Base-by-base conservation (phyloP, 2,113 vertebrate genomes). In the Apeltes quadracus region DNA sequence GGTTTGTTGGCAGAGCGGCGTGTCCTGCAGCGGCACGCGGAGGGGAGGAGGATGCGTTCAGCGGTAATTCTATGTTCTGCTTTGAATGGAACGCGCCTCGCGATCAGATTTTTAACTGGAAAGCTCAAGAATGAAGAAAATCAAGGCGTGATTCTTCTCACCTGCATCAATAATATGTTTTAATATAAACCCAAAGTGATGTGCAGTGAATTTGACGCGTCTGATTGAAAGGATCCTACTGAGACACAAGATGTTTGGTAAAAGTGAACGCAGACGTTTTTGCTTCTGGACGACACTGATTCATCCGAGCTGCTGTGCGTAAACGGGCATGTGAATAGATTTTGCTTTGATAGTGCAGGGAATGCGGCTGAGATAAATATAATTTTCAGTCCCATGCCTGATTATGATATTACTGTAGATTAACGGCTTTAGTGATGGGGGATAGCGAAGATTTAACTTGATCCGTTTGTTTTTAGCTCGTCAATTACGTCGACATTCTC, bases 351-450 rank as follows among this genome's bases (percentile, higher is more conserved):
- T 57, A 18, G 50, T 61, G 50, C 34, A 66, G 32, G 29, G 64
- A 61, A 54, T 66, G 36, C 18, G 55, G 48, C 48, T 27, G 73
- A 62, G 63, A 78, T 76, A 50, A 81, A 82, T 66, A 72, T 68
- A 57, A 65, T 83, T 62, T 56, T 27, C 72, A 63, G 71, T 50
- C 63, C 54, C 51, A 27, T 36, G 39, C 62, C 50, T 73, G n/a
- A 69, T 78, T 57, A 57, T 38, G 58, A 69, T 72, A 82, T 86
- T 75, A 77, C 54, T 69, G 54, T 36, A 61, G 64, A 88, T 76
- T 41, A 66, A 36, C 8, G 3, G 78, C 34, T 80, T 81, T 73
- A 51, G 55, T 62, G 61, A 69, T 23, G 61, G 54, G 22, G 48
- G 55, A 20, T 22, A 7, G 66, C 65, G 50, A 25, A 43, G 59